A percentile compares a stretch with the other conserved stretches of the same genome.
phyloP scores from a whole-genome alignment of 35 echinoderm and acorn worm genomes.

The Lytechinus pictus region DNA sequence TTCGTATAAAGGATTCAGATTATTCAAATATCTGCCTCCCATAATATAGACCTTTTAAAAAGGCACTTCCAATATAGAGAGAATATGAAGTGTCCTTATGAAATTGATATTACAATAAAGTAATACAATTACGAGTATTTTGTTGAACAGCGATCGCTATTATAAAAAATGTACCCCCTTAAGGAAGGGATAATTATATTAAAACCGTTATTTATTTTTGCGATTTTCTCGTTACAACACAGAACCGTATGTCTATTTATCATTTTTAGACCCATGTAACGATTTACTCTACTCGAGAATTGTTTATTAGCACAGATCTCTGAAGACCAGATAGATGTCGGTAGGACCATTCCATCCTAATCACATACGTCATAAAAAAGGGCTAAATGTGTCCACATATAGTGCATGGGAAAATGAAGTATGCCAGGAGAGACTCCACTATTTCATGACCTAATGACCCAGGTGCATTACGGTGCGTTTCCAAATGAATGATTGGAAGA shows the following conservation, averaged over 20 bases:
- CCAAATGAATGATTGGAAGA: no score
- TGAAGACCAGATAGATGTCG: not conserved
- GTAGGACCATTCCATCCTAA: not conserved
- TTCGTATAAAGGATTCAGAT: no score
- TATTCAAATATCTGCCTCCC: no score
- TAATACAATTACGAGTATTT: no score
- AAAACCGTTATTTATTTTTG: not conserved
- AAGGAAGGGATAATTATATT: not conserved
- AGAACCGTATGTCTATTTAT: not conserved
- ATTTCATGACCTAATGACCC: no score
- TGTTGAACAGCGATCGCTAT: no score
- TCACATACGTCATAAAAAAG: not conserved
- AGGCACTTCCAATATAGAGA: no score
- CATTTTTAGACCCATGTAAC: not conserved
- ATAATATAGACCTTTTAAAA: no score
- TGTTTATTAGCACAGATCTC: not conserved
- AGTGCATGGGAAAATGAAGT: not conserved
- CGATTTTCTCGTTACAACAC: not conserved
- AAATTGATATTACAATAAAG: no score
- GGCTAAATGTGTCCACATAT: not conserved
- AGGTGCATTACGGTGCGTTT: no score
- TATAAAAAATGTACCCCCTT: no score
- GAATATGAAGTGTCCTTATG: no score
- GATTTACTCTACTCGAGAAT: not conserved
- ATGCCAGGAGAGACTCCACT: not conserved